These are phyloP conservation scores for Sebastes wilsoni DNA, from an alignment of 2,797 vertebrate genomes.

Conservation along the genomic window DNA sequence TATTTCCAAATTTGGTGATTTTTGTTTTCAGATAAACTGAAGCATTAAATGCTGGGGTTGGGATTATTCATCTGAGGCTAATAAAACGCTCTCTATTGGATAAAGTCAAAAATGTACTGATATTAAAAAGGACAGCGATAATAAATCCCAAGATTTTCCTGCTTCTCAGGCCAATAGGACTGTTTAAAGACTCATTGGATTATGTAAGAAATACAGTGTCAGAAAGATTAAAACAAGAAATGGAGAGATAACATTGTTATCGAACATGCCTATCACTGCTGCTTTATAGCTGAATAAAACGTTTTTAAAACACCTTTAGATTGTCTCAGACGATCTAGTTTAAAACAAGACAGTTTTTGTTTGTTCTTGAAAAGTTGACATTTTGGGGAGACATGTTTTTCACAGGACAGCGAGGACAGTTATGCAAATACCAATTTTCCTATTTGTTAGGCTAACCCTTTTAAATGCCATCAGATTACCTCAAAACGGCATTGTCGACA, in stretches of 20 bases:
- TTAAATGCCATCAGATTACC: background rate
- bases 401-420: background rate
- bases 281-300: background rate
- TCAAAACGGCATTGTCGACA: background rate
- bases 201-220: background rate
- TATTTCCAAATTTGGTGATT: conserved; percentile 16
- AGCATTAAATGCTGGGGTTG: background rate
- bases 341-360: background rate
- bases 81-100: background rate
- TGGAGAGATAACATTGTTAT: background rate
- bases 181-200: background rate
- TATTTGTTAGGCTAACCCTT: background rate
- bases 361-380: background rate
- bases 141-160: background rate
- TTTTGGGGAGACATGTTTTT: background rate
- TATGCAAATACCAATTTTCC: background rate
- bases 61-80: conserved; percentile 15
- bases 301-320: background rate
- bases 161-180: background rate
- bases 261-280: background rate
- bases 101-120: background rate
- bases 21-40: conserved; percentile 15
- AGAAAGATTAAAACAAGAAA: background rate
- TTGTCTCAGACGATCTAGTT: background rate
- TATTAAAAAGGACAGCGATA: background rate